These are phyloP conservation scores for Atta cephalotes DNA, from an alignment of 1,140 invertebrate species.

Conservation along the genomic window DNA sequence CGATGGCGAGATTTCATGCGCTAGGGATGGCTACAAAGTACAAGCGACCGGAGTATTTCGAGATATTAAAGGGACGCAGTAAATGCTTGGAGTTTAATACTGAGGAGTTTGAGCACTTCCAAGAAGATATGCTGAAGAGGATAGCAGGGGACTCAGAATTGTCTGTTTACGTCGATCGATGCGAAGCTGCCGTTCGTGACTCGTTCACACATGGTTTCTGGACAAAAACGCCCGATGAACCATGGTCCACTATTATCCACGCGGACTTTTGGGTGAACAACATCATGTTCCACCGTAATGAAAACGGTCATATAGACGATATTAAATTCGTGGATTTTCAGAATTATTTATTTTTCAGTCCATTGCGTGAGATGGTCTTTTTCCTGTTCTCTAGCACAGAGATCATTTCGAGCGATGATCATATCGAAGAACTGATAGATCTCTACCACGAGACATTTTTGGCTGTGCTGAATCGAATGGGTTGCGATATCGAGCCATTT, in stretches of 20 bases:
- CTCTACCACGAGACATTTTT: slow-evolving; percentile 87
- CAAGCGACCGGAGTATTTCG: slow-evolving; percentile 85
- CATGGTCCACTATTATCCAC: slow-evolving; percentile 87
- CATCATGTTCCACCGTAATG: slow-evolving; percentile 85
- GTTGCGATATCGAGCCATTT: slow-evolving; percentile 73
- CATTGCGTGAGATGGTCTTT: slow-evolving; percentile 87
- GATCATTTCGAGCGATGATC: slow-evolving; percentile 78
- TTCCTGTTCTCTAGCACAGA: slow-evolving; percentile 87
- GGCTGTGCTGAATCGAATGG: slow-evolving; percentile 74
- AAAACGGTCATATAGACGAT: slow-evolving; percentile 79
- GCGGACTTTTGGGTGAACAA: slow-evolving; percentile 90
- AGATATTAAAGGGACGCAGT: slow-evolving; percentile 79
- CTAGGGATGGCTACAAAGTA: slow-evolving; percentile 87
- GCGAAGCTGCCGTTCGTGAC: slow-evolving; percentile 68
- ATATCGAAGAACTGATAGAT: slow-evolving; percentile 85
- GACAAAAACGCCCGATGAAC: slow-evolving; percentile 76
- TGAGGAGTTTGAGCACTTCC: slow-evolving; percentile 13
- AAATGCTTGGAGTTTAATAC: slow-evolving; percentile 64
- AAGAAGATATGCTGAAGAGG: slow-evolving; percentile 68
- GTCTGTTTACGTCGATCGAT: slow-evolving; percentile 66
- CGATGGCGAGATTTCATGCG: slow-evolving; percentile 87
- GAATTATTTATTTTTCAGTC: slow-evolving; percentile 86
- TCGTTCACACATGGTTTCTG: slow-evolving; percentile 64
- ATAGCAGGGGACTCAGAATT: slow-evolving; percentile 78
- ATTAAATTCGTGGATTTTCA: slow-evolving; percentile 90